Conservation (phyloP, 1,140 invertebrate species). For the Apis laboriosa region DNA sequence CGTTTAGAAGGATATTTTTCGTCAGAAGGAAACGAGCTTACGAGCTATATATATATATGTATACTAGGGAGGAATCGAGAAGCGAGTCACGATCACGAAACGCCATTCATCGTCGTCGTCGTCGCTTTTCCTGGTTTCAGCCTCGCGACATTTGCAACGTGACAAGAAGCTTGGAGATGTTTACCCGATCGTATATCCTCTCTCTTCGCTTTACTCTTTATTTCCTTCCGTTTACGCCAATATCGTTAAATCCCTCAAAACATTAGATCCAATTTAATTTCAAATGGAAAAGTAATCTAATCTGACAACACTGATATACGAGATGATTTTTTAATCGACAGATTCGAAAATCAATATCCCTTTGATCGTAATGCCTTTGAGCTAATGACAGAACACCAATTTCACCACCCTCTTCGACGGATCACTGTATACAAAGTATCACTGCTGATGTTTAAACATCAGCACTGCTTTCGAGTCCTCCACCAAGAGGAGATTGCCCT, state of each 20-base stretch:
- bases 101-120: slow-evolving; percentile 14
- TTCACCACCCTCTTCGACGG: no score
- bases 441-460: no score
- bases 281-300: not conserved
- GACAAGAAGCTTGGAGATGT: slow-evolving; percentile 34
- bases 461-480: no score
- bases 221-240: not conserved
- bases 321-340: no score
- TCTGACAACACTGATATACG: no score
- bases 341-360: no score
- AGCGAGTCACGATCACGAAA: slow-evolving; percentile 29
- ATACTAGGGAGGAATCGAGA: slow-evolving; percentile 3
- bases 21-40: not conserved
- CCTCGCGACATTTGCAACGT: slow-evolving; percentile 16
- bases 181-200: slow-evolving; percentile 22
- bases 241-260: not conserved
- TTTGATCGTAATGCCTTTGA: no score
- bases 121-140: slow-evolving; percentile 6
- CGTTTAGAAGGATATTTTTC: no score
- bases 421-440: no score
- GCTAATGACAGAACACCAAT: no score
- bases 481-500: no score
- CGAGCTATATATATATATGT: not conserved
- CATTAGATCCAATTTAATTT: not conserved
- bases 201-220: slow-evolving; percentile 13